phyloP scores from a whole-genome alignment of 2,888 invertebrate species.

The Copidosoma aretas region DNA sequence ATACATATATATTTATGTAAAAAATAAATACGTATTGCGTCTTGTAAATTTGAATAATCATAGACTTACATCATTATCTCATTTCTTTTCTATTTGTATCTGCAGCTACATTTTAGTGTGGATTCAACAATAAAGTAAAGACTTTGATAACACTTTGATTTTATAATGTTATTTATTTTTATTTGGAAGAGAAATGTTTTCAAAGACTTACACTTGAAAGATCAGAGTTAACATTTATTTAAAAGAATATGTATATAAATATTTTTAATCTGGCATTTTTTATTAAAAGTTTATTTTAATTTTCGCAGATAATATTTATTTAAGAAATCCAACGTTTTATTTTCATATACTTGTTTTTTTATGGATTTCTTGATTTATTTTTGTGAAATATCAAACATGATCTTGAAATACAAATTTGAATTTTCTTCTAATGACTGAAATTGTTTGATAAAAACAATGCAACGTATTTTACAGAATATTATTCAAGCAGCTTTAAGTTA shows the following conservation, averaged over 20 bases:
- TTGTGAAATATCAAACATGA: neutral
- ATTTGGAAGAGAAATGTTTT: constrained; percentile 21
- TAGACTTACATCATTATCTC: constrained; percentile 31
- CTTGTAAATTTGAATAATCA: constrained; percentile 39
- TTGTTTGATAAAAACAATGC: too few relatives aligned
- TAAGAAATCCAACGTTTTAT: neutral
- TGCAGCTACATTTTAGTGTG: constrained; percentile 23
- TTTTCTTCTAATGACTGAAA: constrained; percentile 5
- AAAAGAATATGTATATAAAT: constrained; percentile 26
- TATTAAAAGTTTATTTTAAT: constrained; percentile 28
- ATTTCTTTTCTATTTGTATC: constrained; percentile 30
- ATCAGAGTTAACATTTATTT: constrained; percentile 15
- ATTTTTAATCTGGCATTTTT: constrained; percentile 29
- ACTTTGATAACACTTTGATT: constrained; percentile 22
- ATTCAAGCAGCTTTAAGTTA: constrained; percentile 9
- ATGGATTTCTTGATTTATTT: too few relatives aligned
- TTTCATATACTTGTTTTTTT: too few relatives aligned
- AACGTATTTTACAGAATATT: neutral
- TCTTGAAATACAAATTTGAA: constrained; percentile 3
- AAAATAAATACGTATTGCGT: constrained; percentile 40
- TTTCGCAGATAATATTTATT: constrained; percentile 11
- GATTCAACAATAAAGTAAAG: constrained; percentile 32
- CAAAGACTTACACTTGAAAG: constrained; percentile 11
- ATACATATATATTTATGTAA: constrained; percentile 41
- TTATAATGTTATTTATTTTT: constrained; percentile 17